These are phyloP conservation scores for Mechanitis messenoides DNA, from an alignment of 2,888 invertebrate genomes.

Conservation along the genomic window DNA sequence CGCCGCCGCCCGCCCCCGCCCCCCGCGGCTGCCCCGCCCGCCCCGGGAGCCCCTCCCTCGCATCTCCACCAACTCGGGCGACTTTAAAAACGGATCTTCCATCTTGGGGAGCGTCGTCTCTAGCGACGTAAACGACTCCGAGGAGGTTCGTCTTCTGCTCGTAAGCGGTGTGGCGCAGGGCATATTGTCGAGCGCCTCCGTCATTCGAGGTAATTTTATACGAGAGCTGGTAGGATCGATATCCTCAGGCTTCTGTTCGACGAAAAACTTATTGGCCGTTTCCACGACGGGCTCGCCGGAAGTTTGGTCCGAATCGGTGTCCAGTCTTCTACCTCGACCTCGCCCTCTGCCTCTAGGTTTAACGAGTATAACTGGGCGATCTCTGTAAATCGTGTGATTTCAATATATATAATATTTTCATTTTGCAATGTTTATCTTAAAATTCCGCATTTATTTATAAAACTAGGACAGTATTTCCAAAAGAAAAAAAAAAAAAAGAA, in stretches of 20 bases:
- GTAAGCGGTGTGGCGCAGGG: slow-evolving; percentile 58
- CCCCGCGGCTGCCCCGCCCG: slow-evolving; percentile 30
- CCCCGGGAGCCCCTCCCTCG: slow-evolving; percentile 28
- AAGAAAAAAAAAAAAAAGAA: slow-evolving; percentile 14
- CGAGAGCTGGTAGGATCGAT: slow-evolving; percentile 68
- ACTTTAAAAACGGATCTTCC: slow-evolving; percentile 48
- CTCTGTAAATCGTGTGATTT: slow-evolving; percentile 42
- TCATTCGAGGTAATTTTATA: slow-evolving; percentile 67
- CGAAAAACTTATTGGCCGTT: slow-evolving; percentile 36
- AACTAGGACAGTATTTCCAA: background rate
- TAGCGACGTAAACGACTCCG: slow-evolving; percentile 40
- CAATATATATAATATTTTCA: background rate
- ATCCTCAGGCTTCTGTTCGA: slow-evolving; percentile 34
- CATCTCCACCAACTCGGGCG: slow-evolving; percentile 41
- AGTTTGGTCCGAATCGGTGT: slow-evolving; percentile 34
- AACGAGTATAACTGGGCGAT: slow-evolving; percentile 55
- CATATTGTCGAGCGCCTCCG: slow-evolving; percentile 66
- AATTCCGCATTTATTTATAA: background rate
- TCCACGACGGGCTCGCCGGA: slow-evolving; percentile 36
- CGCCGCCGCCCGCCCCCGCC: slow-evolving; percentile 34
- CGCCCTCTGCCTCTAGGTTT: slow-evolving; percentile 62
- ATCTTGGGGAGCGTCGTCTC: slow-evolving; percentile 38
- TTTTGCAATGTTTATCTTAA: too few species aligned
- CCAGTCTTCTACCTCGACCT: slow-evolving; percentile 51
- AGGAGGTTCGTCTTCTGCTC: slow-evolving; percentile 48